Percentiles rank a stretch among this genome's conserved stretches.
Evolutionary conservation across 2,888 invertebrate species (phyloP).

Genomic region (Harpagoxenus sublaevis): DNA sequence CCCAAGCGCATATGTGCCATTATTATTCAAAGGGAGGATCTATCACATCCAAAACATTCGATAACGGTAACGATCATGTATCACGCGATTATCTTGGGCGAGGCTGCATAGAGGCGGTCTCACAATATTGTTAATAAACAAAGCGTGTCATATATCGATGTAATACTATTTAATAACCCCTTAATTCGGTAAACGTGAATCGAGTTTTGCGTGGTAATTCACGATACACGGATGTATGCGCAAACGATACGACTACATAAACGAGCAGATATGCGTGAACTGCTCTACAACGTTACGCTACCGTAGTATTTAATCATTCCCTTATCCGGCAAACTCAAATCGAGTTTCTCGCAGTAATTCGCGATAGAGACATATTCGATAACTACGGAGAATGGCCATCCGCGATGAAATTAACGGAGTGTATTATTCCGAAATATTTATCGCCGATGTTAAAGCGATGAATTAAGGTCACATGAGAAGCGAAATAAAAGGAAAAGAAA

Average conservation of each 20-base stretch:
- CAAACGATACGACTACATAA: constrained; percentile 56
- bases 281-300: constrained; percentile 37
- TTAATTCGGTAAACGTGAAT: constrained; percentile 55
- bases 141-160: constrained; percentile 40
- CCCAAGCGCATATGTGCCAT: background rate
- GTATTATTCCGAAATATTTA: constrained; percentile 26
- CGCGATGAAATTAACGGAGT: constrained; percentile 48
- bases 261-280: constrained; percentile 47
- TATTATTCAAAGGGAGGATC: constrained; percentile 31
- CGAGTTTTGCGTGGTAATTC: constrained; percentile 46
- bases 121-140: constrained; percentile 41
- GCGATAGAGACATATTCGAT: constrained; percentile 57
- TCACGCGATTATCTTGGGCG: constrained; percentile 35
- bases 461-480: background rate
- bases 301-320: constrained; percentile 56
- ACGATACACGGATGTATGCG: constrained; percentile 48
- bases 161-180: constrained; percentile 55
- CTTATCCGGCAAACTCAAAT: constrained; percentile 54
- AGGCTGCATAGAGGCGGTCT: background rate
- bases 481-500: background rate
- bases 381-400: constrained; percentile 35
- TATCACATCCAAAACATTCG: background rate
- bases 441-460: background rate
- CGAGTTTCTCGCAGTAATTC: constrained; percentile 56
- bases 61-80: constrained; percentile 20